A percentile compares a stretch with the other conserved stretches of the same genome.
Evolutionary conservation across 2,113 vertebrate genomes (phyloP).

Genomic region (Physeter macrocephalus): DNA sequence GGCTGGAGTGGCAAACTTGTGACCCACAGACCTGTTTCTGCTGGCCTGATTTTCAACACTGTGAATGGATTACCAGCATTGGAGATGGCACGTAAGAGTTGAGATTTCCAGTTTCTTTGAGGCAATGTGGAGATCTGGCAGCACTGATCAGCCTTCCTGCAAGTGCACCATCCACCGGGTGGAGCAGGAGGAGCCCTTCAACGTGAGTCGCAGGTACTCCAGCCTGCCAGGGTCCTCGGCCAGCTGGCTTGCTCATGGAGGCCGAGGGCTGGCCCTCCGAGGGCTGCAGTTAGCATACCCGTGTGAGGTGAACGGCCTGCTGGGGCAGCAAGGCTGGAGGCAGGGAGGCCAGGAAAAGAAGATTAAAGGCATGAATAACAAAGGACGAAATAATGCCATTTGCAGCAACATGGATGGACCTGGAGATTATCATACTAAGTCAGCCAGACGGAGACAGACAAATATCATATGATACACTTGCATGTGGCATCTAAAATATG

Average conservation of each 20-base stretch:
- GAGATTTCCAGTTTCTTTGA: not conserved
- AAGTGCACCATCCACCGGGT: rapidly evolving
- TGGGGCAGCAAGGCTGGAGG: not conserved
- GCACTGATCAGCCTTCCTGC: rapidly evolving
- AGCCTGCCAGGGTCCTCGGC: not conserved
- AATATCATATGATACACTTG: not conserved
- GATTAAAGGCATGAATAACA: not conserved
- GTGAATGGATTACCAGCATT: not conserved
- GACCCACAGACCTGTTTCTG: not conserved
- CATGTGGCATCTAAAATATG: not conserved
- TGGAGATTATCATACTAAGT: not conserved
- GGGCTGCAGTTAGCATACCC: not conserved
- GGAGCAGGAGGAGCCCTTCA: not conserved
- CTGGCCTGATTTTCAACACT: not conserved
- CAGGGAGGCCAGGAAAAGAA: not conserved
- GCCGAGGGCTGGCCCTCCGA: not conserved
- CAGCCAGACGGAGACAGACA: not conserved
- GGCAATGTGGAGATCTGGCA: not conserved
- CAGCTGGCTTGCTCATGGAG: not conserved
- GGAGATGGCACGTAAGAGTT: not conserved
- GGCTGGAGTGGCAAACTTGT: not conserved
- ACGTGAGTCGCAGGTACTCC: rapidly evolving
- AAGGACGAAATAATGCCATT: not conserved
- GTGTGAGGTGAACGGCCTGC: not conserved
- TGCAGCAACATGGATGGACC: not conserved